phyloP scores from a whole-genome alignment of 2,888 invertebrate genomes.

The Macrosiphum euphorbiae region DNA sequence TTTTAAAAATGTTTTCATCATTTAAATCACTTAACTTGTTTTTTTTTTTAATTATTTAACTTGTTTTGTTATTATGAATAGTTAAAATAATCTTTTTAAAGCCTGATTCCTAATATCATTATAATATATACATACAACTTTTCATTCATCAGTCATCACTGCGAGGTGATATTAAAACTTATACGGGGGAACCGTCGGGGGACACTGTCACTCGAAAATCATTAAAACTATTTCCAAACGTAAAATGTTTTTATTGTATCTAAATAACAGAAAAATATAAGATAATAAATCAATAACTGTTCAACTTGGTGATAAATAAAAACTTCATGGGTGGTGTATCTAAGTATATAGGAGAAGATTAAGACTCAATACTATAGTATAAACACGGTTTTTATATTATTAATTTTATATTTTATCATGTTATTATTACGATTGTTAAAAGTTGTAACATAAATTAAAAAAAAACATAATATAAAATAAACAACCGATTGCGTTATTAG shows the following conservation, averaged over 20 bases:
- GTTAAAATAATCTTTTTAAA: neutral
- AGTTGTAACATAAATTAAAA: neutral
- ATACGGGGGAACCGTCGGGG: neutral
- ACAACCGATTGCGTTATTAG: neutral
- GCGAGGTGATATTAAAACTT: neutral
- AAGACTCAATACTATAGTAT: neutral
- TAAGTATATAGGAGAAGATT: neutral
- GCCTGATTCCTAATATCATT: neutral
- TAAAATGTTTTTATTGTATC: neutral
- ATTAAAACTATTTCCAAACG: neutral
- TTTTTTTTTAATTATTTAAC: neutral
- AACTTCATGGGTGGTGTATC: neutral
- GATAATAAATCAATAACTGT: neutral
- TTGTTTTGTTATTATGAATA: neutral
- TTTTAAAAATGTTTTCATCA: neutral
- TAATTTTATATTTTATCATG: neutral
- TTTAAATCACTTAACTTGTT: neutral
- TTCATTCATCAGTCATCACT: neutral
- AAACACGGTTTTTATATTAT: neutral
- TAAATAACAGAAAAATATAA: neutral
- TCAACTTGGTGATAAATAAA: neutral
- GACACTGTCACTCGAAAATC: neutral
- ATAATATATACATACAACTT: neutral
- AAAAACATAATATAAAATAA: neutral
- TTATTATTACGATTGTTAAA: neutral